Evolutionary conservation across 2,797 vertebrate species (phyloP), one percentile per base, ranked within the genome.

Genomic region (Hapalemur alaotrensis): DNA sequence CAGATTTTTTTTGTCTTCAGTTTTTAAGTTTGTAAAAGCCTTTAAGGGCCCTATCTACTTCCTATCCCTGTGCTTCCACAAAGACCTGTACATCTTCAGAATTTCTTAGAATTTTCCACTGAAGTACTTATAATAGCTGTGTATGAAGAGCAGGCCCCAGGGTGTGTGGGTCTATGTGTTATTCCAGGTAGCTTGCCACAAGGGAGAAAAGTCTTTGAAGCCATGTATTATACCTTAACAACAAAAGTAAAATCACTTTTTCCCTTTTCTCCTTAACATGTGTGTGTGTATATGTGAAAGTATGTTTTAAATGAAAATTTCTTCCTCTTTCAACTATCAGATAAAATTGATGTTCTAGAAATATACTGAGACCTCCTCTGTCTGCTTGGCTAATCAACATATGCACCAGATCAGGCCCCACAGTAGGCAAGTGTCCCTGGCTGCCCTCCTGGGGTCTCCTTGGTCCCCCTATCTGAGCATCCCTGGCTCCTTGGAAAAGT

Each of bases 11-110:
- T 82, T 72, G 25, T 88, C 23, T 93, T 93, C 17, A 35, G 9
- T 78, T 92, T 97, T 35, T 59, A 63, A n/a, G 41, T 76, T 89
- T 93, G 48, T 69, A 35, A 84, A 92, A 87, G 20, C 65, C 17
- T 2, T 12, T 79, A 43, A 25, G 32, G 15, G 2, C 38, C 63
- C 5, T 72, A 86, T 59, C 30, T 54, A 82, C 23, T 70, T 38
- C 9, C n/a, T 82, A 28, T 78, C 11, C 2, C 3, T 79, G 20
- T 59, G 38, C 43, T 94, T 93, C 23, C 7, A 63, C 14, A 52
- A 20, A 80, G 43, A 7, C 7, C 13, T 91, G 10, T 54, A 80
- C 12, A 10, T 91, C 2, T 14, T 6, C 30, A 67, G 70, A 87
- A 50, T 87, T 84, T 15, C 57, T 94, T 95, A 57, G 52, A 54